phyloP scores from a whole-genome alignment of 2,113 vertebrate species.

The Ia io region DNA sequence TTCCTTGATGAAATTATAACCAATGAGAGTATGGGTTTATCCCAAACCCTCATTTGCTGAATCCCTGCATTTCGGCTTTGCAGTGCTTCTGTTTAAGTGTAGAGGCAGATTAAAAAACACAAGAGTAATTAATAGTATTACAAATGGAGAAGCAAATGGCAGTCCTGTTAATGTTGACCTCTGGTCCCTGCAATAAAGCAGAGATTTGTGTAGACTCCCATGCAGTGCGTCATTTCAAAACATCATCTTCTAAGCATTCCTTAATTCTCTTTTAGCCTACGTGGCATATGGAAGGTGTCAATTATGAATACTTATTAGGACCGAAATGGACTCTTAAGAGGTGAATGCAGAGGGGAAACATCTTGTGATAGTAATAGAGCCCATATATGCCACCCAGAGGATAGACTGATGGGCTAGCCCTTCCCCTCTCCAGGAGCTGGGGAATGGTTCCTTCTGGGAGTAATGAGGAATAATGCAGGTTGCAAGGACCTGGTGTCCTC shows the following conservation, averaged over 20 bases:
- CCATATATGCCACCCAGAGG: not conserved
- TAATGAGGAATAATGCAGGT: not conserved
- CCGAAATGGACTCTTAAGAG: slow-evolving; percentile 55
- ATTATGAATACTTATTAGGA: slow-evolving; percentile 66
- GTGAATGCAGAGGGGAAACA: not conserved
- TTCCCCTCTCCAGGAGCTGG: not conserved
- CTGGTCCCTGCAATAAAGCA: slow-evolving; percentile 3
- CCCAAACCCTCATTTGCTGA: not conserved
- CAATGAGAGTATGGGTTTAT: not conserved
- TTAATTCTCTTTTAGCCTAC: slow-evolving; percentile 41
- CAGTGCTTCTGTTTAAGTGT: not conserved
- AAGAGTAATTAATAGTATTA: slow-evolving; percentile 44
- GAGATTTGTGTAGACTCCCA: slow-evolving; percentile 13
- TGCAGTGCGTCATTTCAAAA: slow-evolving; percentile 28
- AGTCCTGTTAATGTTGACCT: slow-evolving; percentile 21
- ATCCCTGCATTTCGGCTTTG: not conserved
- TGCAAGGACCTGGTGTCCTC: not conserved
- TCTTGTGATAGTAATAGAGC: slow-evolving; percentile 42
- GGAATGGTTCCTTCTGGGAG: not conserved
- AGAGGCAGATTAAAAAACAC: not conserved
- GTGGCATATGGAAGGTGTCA: slow-evolving; percentile 54
- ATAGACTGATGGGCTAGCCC: not conserved
- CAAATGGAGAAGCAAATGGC: slow-evolving; percentile 15
- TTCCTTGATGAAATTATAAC: not conserved
- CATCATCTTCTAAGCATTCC: slow-evolving; percentile 1